Evolutionary conservation across 2,888 invertebrate species (phyloP), one percentile per base, ranked within the genome.

Genomic region (Thera britannica): DNA sequence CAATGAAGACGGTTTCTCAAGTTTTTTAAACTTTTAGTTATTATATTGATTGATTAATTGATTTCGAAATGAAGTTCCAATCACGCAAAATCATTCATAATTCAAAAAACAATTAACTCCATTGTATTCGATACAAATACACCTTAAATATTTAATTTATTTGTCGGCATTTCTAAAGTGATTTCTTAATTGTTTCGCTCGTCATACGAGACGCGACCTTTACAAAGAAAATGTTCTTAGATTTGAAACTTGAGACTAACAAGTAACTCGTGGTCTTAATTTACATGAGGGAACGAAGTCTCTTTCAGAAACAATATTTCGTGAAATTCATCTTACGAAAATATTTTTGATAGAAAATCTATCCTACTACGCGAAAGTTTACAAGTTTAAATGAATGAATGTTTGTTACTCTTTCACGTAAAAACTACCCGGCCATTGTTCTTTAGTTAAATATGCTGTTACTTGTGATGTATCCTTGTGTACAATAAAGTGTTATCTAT

Each of bases 301-400:
- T 9, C 34, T 49, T 59, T 9, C 23, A 23, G 55, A 61, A 57
- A 57, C 56, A 66, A 54, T 54, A 38, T 61, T 59, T 59, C 54
- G 54, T 59, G 46, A 59, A 65, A 48, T 55, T 48, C 54, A 48
- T 23, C 58, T 41, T 41, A 68, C 61, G 67, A 46, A 36, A 68
- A 74, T 68, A 12, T 66, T 52, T 67, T 68, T 72, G 68, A 71
- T 70, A 68, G 62, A 68, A 70, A 64, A 49, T 23, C 0, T 23
- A 23, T 23, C 23, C 23, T 23, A 23, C 23, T 23, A 23, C 23
- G 23, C 23, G 23, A 23, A 1, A 23, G 23, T 23, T 23, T 23
- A 1, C 1, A 23, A 23, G 23, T 23, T 1, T 23, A 1, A 1
- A 23, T 23, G 23, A 1, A 23, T 23, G 23, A 1, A 23, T 23